These are phyloP conservation scores for Platichthys stellatus DNA, from an alignment of 2,113 vertebrate genomes.

Conservation along the genomic window DNA sequence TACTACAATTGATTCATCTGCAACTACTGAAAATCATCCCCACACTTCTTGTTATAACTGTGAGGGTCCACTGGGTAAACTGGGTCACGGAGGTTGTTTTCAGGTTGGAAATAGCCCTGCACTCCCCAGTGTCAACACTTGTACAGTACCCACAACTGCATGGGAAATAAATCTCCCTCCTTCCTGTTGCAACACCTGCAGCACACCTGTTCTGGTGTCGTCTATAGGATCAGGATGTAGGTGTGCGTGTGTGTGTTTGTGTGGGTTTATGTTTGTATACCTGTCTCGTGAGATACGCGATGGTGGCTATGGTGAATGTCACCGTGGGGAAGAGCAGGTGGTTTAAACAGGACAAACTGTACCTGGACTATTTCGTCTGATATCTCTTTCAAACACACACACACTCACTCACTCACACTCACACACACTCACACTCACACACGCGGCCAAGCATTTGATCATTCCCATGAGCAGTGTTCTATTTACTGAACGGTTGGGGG, in stretches of 20 bases:
- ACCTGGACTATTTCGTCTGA: conserved; percentile 4
- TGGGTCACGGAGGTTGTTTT: conserved; percentile 18
- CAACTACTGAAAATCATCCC: no score
- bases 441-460: conserved; percentile 20
- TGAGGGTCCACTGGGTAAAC: not conserved
- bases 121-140: conserved; percentile 14
- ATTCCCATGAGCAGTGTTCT: conserved; percentile 46
- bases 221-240: not conserved
- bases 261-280: not conserved
- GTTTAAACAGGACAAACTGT: conserved; percentile 43
- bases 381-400: conserved; percentile 1
- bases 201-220: conserved; percentile 8
- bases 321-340: conserved; percentile 30
- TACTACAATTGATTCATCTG: no score
- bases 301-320: conserved; percentile 40
- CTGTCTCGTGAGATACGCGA: conserved; percentile 3
- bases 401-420: no score
- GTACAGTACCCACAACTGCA: not conserved
- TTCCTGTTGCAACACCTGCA: conserved; percentile 43
- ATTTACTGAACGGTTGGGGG: conserved; percentile 33
- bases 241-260: conserved; percentile 11
- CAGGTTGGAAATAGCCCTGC: not conserved
- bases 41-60: no score
- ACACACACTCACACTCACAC: conserved; percentile 2
- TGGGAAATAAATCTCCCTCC: conserved; percentile 28